These are phyloP conservation scores for Felis catus DNA, from an alignment of 2,113 vertebrate species.

Conservation along the genomic window DNA sequence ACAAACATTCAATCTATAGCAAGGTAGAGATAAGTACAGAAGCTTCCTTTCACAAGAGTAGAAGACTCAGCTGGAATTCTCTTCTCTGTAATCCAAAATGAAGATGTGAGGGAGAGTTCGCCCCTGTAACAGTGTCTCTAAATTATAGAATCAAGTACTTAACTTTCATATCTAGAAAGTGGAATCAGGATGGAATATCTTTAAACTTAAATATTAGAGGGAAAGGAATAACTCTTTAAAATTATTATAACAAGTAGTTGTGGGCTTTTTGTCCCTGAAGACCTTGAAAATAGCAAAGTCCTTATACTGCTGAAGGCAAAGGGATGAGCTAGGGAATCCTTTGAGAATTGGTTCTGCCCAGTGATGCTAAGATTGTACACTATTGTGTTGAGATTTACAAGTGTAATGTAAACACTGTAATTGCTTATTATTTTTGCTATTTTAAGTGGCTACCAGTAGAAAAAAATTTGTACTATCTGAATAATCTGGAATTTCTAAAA, in stretches of 20 bases:
- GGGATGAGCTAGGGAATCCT: background rate
- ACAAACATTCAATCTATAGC: background rate
- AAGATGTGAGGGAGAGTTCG: background rate
- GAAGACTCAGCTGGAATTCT: background rate
- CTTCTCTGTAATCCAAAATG: background rate
- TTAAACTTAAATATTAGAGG: background rate
- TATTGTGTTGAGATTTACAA: background rate
- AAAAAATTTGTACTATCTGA: background rate
- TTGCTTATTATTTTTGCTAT: constrained; percentile 31
- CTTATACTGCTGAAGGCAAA: background rate
- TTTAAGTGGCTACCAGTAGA: background rate
- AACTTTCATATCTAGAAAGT: background rate
- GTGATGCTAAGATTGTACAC: background rate
- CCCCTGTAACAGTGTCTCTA: background rate
- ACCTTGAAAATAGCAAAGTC: background rate
- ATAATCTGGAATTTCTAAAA: constrained; percentile 25
- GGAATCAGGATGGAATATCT: background rate
- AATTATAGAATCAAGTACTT: background rate
- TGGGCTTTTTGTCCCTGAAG: background rate
- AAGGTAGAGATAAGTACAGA: background rate
- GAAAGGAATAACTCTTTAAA: background rate
- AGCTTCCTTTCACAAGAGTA: background rate
- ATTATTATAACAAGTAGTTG: background rate
- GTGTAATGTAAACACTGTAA: background rate
- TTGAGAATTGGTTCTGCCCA: background rate